A percentile compares a stretch with the other conserved stretches of the same genome.
phyloP scores from a whole-genome alignment of 2,888 invertebrate species.

The Scelioninae gen. 1 region DNA sequence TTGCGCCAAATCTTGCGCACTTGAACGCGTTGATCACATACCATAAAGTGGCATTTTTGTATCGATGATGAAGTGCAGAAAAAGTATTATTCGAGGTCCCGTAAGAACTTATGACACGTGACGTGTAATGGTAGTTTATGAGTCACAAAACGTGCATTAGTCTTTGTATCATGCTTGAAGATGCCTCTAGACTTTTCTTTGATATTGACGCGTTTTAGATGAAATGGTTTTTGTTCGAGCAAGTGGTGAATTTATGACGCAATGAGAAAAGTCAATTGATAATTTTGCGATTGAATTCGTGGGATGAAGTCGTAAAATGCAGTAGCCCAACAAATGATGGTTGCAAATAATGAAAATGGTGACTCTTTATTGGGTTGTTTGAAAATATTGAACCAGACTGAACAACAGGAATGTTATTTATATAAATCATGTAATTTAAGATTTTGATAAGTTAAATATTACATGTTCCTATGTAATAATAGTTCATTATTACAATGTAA shows the following conservation, averaged over 20 bases:
- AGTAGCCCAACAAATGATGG: constrained; percentile 28
- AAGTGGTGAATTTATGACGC: constrained; percentile 37
- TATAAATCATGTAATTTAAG: no score
- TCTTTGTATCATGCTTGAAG: constrained; percentile 21
- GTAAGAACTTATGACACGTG: constrained; percentile 52
- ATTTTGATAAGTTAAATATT: no score
- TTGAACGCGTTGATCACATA: constrained; percentile 16
- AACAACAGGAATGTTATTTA: no score
- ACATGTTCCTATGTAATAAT: no score
- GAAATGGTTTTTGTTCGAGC: constrained; percentile 9
- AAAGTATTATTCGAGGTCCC: constrained; percentile 30
- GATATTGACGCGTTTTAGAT: constrained; percentile 22
- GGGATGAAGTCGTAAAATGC: constrained; percentile 37
- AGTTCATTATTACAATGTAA: no score
- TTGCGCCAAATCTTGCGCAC: constrained; percentile 42
- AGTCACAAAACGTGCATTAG: constrained; percentile 16
- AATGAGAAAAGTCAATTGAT: constrained; percentile 46
- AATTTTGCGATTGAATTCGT: constrained; percentile 11
- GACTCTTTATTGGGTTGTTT: constrained; percentile 9
- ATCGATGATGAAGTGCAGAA: constrained; percentile 43
- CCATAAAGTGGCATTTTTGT: constrained; percentile 52
- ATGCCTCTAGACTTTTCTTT: constrained; percentile 13
- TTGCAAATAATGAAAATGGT: constrained; percentile 24
- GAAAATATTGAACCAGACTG: background rate
- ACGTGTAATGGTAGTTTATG: constrained; percentile 46